Evolutionary conservation across 2,888 invertebrate species (phyloP), one percentile per base, ranked within the genome.

Genomic region (Protula sp.): DNA sequence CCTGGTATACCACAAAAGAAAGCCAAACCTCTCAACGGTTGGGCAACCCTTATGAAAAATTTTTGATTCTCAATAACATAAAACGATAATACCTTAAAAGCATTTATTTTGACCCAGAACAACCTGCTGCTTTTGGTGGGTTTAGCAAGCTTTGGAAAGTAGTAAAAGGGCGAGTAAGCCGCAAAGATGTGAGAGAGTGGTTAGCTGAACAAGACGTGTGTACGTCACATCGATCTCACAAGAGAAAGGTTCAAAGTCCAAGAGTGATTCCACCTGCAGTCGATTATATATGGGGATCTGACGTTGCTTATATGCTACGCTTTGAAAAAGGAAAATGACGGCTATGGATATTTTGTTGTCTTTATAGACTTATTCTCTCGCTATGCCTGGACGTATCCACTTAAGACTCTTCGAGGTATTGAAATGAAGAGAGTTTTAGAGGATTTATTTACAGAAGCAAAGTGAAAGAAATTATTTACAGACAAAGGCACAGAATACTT

Each of bases 381-480:
- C n/a, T 58, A 54, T 45, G 31, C 45, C 3, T 58, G 53, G 53
- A 38, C 50, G 2, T 22, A 29, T 3, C 58, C 58, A 24, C 28
- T 58, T 22, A 58, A 54, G 52, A 58, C 52, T n/a, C 48, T 50
- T 22, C 5, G 14, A 3, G 22, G 45, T 2, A 19, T 38, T 9
- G 58, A 58, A 27, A 31, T 58, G 24, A 29, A 30, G 4, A 27
- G 26, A 3, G 58, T 45, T 1, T 26, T 58, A 28, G 22, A 38
- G 14, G 9, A 38, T 14, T 9, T 38, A 38, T 38, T 38, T 19
- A 38, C 9, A 38, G 19, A 19, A 9, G 19, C 9, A 14, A 38
- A 38, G 19, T 19, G 9, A 14, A 38, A 9, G 9, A 14, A 14
- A 19, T 38, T 38, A 19, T 14, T 9, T 9, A 14, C 38, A 38